Percentiles rank a stretch among this genome's conserved stretches.
Conservation (phyloP, 2,888 invertebrate genomes). For the Mantis religiosa region DNA sequence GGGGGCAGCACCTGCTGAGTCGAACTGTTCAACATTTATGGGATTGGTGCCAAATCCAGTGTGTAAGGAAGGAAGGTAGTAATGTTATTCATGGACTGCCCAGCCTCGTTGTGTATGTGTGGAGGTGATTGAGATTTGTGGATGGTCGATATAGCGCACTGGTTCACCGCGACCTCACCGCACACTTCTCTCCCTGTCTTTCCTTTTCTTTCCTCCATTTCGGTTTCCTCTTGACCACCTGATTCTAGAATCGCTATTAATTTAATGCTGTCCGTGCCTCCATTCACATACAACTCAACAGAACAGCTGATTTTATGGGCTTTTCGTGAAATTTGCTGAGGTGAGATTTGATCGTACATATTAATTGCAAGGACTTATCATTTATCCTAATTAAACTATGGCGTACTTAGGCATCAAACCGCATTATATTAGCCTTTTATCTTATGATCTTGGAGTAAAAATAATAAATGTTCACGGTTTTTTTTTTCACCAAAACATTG, state of each 20-base stretch:
- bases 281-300: background rate
- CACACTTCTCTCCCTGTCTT: background rate
- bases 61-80: background rate
- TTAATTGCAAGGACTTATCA: too few relatives aligned
- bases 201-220: background rate
- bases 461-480: too few relatives aligned
- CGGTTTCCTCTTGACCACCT: background rate
- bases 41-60: background rate
- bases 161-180: background rate
- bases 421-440: too few relatives aligned
- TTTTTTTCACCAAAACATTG: too few relatives aligned
- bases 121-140: slow-evolving; percentile 1
- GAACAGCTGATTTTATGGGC: background rate
- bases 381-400: too few relatives aligned
- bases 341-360: too few relatives aligned
- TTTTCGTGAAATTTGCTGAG: too few relatives aligned
- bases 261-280: background rate
- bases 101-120: background rate
- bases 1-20: background rate
- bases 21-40: background rate
- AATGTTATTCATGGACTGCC: background rate
- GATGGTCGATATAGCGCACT: background rate
- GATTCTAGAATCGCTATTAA: background rate
- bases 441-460: too few relatives aligned
- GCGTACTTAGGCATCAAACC: too few relatives aligned